A percentile compares a stretch with the other conserved stretches of the same genome.
Evolutionary conservation across 2,113 vertebrate genomes (phyloP).

Genomic region (Zosterops borbonicus): DNA sequence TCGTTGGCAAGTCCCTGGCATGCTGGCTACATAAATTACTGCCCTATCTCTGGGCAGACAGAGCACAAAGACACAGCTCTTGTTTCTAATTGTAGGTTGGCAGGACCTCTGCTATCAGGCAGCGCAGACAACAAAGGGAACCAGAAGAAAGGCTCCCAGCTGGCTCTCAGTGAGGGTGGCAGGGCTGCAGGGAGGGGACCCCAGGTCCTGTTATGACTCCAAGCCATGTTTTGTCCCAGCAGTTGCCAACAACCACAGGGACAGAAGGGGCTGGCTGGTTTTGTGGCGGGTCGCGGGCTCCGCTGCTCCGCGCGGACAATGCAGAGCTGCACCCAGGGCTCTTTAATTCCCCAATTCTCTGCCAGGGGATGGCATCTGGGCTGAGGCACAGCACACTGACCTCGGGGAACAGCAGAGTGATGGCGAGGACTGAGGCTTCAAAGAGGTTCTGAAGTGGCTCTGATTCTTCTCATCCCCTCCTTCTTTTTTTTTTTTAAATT

Average conservation of each 20-base stretch:
- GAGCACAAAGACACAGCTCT: neutral
- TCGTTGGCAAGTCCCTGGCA: neutral
- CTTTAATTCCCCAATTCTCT: neutral
- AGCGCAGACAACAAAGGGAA: neutral
- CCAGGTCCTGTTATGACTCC: neutral
- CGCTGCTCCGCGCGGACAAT: neutral
- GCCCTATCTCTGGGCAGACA: slow-evolving; percentile 12
- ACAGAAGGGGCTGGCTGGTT: neutral
- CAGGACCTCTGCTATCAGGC: slow-evolving; percentile 3
- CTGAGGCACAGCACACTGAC: neutral
- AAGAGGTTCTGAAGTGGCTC: neutral
- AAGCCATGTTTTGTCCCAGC: neutral
- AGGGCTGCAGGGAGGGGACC: neutral
- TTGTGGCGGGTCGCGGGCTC: neutral
- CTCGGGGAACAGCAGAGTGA: neutral
- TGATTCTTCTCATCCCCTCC: neutral
- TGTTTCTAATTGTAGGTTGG: neutral
- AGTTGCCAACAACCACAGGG: neutral
- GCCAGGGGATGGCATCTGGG: neutral
- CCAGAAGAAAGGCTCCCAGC: neutral
- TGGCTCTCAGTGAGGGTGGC: neutral
- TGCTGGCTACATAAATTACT: neutral
- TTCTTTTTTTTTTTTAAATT: neutral
- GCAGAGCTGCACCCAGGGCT: neutral
- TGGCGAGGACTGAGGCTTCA: neutral